phyloP scores from a whole-genome alignment of 2,888 invertebrate species.

The Pediacus dermestoides region DNA sequence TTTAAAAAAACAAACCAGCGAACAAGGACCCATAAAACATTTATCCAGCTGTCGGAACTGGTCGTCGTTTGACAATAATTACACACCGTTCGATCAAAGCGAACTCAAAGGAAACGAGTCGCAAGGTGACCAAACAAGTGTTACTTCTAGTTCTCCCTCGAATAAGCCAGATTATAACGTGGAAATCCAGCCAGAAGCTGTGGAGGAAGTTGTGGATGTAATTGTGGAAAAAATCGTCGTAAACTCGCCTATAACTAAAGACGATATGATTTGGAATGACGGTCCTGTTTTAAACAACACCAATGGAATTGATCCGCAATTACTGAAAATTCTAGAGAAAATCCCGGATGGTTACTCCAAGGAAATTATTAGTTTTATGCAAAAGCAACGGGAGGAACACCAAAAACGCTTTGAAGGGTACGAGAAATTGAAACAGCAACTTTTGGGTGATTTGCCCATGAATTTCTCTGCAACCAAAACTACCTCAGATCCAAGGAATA shows the following conservation, averaged over 20 bases:
- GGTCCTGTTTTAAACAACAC: no score
- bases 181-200: no score
- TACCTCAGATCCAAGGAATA: neutral
- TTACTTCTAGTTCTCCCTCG: constrained; percentile 11
- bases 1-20: constrained; percentile 49
- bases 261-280: no score
- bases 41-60: constrained; percentile 12
- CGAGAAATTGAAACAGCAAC: constrained; percentile 9
- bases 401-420: constrained; percentile 19
- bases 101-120: no score
- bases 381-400: constrained; percentile 34
- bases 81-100: constrained; percentile 23
- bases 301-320: constrained; percentile 23
- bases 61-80: constrained; percentile 26
- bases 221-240: no score
- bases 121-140: no score
- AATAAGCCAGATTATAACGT: constrained; percentile 11
- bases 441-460: neutral
- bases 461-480: neutral
- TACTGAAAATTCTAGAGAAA: constrained; percentile 30
- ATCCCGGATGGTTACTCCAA: constrained; percentile 37
- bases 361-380: constrained; percentile 38
- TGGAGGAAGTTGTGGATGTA: constrained; percentile 15
- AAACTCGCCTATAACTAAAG: no score
- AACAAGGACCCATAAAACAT: no score